Percentiles rank a stretch among this genome's conserved stretches.
phyloP scores from a whole-genome alignment of 2,888 invertebrate species.

The Agrenia bidenticulata region DNA sequence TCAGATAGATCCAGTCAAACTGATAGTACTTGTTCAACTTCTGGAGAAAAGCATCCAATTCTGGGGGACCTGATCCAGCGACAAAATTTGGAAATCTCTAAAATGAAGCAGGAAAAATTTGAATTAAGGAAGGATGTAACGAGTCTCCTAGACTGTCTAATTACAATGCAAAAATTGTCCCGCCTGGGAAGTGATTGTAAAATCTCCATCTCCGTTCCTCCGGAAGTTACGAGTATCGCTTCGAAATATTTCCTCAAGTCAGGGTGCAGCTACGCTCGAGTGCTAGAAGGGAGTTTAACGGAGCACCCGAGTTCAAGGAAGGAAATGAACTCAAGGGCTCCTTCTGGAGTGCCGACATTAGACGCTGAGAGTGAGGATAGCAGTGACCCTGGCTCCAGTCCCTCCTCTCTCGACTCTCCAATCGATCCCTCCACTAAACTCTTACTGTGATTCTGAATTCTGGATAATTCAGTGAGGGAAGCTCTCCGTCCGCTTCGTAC shows the following conservation, averaged over 20 bases:
- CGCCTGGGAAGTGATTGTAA: conserved; percentile 30
- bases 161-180: conserved; percentile 37
- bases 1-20: background rate
- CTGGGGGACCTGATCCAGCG: conserved; percentile 41
- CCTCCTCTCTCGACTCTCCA: background rate
- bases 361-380: conserved; percentile 42
- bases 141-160: conserved; percentile 39
- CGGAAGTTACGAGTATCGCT: conserved; percentile 41
- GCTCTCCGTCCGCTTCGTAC: too few species aligned
- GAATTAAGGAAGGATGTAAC: conserved; percentile 42
- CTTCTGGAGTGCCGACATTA: conserved; percentile 41
- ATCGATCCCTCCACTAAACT: too few species aligned
- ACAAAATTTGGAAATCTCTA: conserved; percentile 36
- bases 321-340: conserved; percentile 22
- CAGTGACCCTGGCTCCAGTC: conserved; percentile 6
- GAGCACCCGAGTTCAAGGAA: background rate
- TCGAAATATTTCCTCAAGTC: conserved; percentile 36
- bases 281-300: conserved; percentile 31
- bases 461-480: too few species aligned
- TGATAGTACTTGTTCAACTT: background rate
- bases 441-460: too few species aligned
- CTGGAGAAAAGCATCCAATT: conserved; percentile 38
- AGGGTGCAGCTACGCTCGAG: conserved; percentile 28
- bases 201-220: conserved; percentile 36
- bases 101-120: conserved; percentile 35